Base-by-base conservation (phyloP, 2,113 vertebrate species). In the Rhagologus leucostigma region DNA sequence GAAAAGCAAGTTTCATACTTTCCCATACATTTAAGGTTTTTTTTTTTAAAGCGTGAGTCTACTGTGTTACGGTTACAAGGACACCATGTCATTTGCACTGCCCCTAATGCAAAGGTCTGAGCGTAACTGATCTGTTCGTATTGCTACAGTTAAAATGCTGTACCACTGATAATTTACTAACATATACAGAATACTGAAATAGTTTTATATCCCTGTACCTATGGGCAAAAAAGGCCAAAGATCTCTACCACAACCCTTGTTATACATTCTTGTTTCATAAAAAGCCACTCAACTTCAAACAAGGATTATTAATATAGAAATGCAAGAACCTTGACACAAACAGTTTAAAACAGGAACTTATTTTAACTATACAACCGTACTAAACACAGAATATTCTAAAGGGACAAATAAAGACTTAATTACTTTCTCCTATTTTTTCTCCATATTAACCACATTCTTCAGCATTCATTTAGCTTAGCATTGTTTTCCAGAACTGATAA, bases 371-470 rank as follows among this genome's bases (percentile, higher is more conserved):
- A n/a, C 23, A 71, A 63, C 11, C 26, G 56, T 73, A 76, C 32
- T 70, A 90, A 87, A 63, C 42, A 93, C 11, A 87, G 74, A 96
- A 93, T 74, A 92, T 89, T 91, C 63, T 65, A 90, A 62, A 77
- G 79, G 42, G 75, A 96, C 76, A 95, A 90, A 69, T 64, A 80
- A 95, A 95, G 84, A 84, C 57, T 80, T 96, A 67, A 67, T 52
- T 83, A 87, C 2, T 62, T 97, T 84, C 55, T 94, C 59, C 47
- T 64, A 33, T 63, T 95, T 97, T 39, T 93, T 70, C 53, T 83
- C 91, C 67, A 76, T 88, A 86, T 87, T 83, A 90, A 90, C 85
- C 97, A 97, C 84, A 95, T 84, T 76, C 55, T 95, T 96, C 76
- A 92, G 50, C 83, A 89, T 71, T 95, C 85, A 97, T 94, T 97